phyloP scores from a whole-genome alignment of 2,888 invertebrate genomes.

The Drosophila ustulata region DNA sequence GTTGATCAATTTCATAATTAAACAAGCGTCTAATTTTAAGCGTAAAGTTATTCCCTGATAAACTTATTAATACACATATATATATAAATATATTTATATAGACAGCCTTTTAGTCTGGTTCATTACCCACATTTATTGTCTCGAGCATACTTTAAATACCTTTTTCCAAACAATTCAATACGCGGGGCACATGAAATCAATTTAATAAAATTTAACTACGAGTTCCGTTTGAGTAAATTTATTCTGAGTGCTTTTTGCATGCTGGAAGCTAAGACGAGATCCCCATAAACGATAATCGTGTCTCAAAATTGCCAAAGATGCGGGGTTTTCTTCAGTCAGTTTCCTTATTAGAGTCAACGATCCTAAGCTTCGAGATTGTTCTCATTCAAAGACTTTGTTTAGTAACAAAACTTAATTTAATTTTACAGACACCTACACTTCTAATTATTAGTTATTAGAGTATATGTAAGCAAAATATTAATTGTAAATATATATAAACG shows the following conservation, averaged over 20 bases:
- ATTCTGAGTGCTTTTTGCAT: constrained; percentile 1
- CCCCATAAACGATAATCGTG: background rate
- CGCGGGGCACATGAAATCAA: constrained; percentile 4
- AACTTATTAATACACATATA: constrained; percentile 11
- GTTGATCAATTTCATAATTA: constrained; percentile 36
- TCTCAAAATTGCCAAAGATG: constrained; percentile 3
- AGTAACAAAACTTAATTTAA: constrained; percentile 32
- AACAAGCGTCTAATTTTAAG: constrained; percentile 40
- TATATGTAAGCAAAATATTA: constrained; percentile 26
- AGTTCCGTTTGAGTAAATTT: constrained; percentile 41
- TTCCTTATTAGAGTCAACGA: constrained; percentile 39
- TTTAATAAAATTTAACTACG: constrained; percentile 52
- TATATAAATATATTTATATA: constrained; percentile 20
- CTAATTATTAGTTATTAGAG: constrained; percentile 33
- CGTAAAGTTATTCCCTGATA: constrained; percentile 31
- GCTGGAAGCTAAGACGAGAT: background rate
- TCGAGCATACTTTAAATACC: constrained; percentile 25
- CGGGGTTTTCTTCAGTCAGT: background rate
- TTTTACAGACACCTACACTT: constrained; percentile 43
- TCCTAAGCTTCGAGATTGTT: constrained; percentile 16
- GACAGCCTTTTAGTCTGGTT: constrained; percentile 16
- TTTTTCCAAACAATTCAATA: constrained; percentile 1
- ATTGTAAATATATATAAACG: constrained; percentile 56
- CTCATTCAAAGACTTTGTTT: constrained; percentile 43
- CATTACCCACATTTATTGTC: constrained; percentile 6